Evolutionary conservation across 2,113 vertebrate species (phyloP), one percentile per base, ranked within the genome.

Genomic region (Ardeotis arabs): DNA sequence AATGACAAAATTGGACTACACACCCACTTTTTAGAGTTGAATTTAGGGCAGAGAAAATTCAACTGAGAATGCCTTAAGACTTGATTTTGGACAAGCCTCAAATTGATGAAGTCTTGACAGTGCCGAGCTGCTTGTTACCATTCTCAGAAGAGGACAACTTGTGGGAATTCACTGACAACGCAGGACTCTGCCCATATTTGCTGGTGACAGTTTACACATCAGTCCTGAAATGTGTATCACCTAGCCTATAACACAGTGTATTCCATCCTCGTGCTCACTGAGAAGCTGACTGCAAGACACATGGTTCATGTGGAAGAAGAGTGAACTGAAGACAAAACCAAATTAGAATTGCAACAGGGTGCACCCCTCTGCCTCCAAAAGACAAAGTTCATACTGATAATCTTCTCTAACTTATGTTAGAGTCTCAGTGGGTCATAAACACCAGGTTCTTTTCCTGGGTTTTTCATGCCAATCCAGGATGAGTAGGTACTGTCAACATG

Each of bases 1-100:
- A 96, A 96, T 96, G 33, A 96, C 78, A 95, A 95, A 93, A 88
- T 80, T 95, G 67, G 41, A 50, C 50, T 66, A 60, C 28, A 53
- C 44, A 21, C 69, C 56, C 27, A 58, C 6, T 25, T 84, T 87
- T 95, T 82, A 69, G 49, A 79, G 39, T n/a, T 81, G 53, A 79
- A 82, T n/a, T 78, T 60, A 72, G 39, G 35, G 69, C 47, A 64
- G 10, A 91, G 53, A 72, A 92, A 93, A 87, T 53, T 31, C 37
- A 74, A 13, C 9, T 19, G 60, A 72, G 9, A 35, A 60, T 75
- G 29, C 16, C 56, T 89, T 39, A 72, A 78, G 49, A 79, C 39
- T 29, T 75, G 22, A 8, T 75, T 89, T 91, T 78, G 53, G 44
- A 82, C 19, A 56, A 92, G 19, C 3, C 28, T 12, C 47, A 76